Conservation (phyloP, 1,140 invertebrate species). For the Muscidifurax raptorellus region DNA sequence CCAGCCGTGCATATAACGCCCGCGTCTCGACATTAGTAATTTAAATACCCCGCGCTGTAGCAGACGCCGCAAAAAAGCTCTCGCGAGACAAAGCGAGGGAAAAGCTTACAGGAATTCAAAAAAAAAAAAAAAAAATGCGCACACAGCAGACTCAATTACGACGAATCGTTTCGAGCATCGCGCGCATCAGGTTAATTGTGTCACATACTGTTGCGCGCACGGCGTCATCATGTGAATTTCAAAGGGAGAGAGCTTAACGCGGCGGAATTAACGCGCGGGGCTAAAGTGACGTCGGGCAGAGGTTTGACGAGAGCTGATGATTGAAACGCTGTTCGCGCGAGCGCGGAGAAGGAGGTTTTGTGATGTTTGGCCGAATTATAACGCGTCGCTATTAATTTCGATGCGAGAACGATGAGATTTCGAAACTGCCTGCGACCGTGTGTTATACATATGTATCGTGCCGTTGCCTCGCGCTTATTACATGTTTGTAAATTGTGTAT, state of each 20-base stretch:
- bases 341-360: background rate
- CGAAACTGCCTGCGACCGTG: too few relatives aligned
- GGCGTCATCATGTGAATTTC: background rate
- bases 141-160: background rate
- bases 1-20: background rate
- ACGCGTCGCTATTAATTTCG: background rate
- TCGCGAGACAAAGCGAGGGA: background rate
- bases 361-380: background rate
- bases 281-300: background rate
- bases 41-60: background rate
- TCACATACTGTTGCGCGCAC: background rate
- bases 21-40: slow-evolving; percentile 6
- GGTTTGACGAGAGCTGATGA: background rate
- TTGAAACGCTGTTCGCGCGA: background rate
- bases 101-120: too few relatives aligned
- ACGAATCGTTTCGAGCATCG: background rate
- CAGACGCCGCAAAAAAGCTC: background rate
- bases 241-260: background rate
- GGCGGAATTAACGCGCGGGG: background rate
- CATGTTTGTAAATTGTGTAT: too few relatives aligned
- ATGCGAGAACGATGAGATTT: background rate
- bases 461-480: too few relatives aligned
- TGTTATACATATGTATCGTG: too few relatives aligned
- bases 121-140: background rate
- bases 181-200: background rate